Conservation (phyloP, 2,888 invertebrate genomes). For the Orchestes rusci region DNA sequence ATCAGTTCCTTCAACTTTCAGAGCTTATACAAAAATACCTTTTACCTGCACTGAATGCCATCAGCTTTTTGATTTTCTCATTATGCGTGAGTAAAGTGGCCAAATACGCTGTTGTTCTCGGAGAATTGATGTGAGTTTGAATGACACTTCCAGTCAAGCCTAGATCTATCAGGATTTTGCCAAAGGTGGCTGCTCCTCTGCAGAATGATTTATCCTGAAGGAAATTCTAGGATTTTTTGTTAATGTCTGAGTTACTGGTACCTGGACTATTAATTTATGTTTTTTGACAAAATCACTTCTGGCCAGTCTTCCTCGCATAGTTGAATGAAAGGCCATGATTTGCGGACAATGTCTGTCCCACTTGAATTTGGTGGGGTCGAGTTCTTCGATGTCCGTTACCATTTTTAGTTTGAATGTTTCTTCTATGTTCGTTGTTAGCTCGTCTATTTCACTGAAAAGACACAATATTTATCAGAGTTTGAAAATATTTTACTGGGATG, state of each 20-base stretch:
- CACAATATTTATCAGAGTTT: too few species aligned
- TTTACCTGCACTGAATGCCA: constrained; percentile 56
- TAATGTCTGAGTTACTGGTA: constrained; percentile 47
- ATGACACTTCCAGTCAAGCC: constrained; percentile 66
- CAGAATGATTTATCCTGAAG: constrained; percentile 72
- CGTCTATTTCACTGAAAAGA: constrained; percentile 29
- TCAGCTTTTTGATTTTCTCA: constrained; percentile 51
- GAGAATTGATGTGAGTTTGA: constrained; percentile 73
- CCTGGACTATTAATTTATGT: constrained; percentile 54
- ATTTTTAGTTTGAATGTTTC: constrained; percentile 31
- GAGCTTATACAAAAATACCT: constrained; percentile 31
- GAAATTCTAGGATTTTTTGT: too few species aligned
- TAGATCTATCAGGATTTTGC: constrained; percentile 57
- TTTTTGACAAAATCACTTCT: constrained; percentile 50
- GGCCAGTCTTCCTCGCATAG: constrained; percentile 49
- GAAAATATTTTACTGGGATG: too few species aligned
- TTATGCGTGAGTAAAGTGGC: constrained; percentile 58
- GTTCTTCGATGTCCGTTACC: constrained; percentile 28
- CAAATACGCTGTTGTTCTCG: constrained; percentile 70
- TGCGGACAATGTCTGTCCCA: constrained; percentile 47
- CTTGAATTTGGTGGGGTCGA: constrained; percentile 35
- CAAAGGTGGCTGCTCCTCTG: constrained; percentile 69
- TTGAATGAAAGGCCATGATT: constrained; percentile 50
- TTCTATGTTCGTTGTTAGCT: constrained; percentile 35
- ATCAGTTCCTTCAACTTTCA: background rate